These are phyloP conservation scores for Scartelaos histophorus DNA, from an alignment of 2,113 vertebrate genomes.

Conservation along the genomic window DNA sequence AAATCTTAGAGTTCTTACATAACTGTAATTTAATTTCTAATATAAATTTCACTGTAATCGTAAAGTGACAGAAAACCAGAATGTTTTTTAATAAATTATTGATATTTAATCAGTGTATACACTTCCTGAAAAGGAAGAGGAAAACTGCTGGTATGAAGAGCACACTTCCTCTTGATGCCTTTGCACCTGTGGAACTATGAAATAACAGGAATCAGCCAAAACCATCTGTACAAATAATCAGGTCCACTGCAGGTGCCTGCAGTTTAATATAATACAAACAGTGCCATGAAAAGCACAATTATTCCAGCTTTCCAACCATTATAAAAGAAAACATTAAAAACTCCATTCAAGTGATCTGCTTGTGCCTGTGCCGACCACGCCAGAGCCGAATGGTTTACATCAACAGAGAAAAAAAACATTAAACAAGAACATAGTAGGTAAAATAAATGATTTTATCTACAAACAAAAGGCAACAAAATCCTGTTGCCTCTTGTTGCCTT, in stretches of 20 bases:
- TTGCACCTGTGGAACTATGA: constrained; percentile 52
- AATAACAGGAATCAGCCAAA: constrained; percentile 63
- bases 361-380: constrained; percentile 43
- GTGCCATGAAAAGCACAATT: constrained; percentile 52
- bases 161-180: constrained; percentile 41
- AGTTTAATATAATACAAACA: constrained; percentile 47
- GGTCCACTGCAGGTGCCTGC: constrained; percentile 58
- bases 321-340: constrained; percentile 31
- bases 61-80: constrained; percentile 41
- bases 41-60: background rate
- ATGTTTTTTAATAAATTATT: constrained; percentile 14
- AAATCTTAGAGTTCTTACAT: background rate
- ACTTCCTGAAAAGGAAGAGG: constrained; percentile 45
- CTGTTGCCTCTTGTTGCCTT: background rate
- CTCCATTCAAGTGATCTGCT: constrained; percentile 25
- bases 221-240: constrained; percentile 61
- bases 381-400: constrained; percentile 8
- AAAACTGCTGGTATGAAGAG: constrained; percentile 38
- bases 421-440: constrained; percentile 23
- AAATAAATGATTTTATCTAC: constrained; percentile 10
- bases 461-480: constrained; percentile 19
- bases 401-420: constrained; percentile 26
- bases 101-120: constrained; percentile 31
- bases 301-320: constrained; percentile 49
- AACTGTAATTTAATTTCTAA: too few species aligned